Evolutionary conservation across 35 echinoderm and acorn worm genomes (phyloP).

Genomic region (Heliocidaris tuberculata): DNA sequence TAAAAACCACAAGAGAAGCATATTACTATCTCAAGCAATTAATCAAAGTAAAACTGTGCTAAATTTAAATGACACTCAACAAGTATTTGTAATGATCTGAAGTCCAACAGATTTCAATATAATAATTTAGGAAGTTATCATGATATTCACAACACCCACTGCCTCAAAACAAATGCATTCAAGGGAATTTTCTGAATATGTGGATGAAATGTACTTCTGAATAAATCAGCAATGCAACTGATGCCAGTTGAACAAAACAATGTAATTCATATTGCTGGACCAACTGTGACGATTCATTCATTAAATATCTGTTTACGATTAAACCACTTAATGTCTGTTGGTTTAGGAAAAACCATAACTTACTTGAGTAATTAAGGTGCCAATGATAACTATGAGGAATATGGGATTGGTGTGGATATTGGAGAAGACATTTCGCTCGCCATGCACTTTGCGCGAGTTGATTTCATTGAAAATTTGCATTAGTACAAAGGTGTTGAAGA

Average conservation of each 20-base stretch:
- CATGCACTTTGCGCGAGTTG: conserved; percentile 96
- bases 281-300: neutral
- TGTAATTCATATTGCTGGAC: neutral
- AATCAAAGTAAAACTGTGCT: no score
- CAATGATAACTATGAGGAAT: conserved; percentile 84
- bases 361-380: conserved; percentile 88
- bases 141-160: no score
- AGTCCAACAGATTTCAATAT: no score
- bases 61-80: no score
- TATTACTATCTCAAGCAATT: no score
- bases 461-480: conserved; percentile 99
- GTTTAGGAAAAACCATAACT: neutral
- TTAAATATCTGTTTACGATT: neutral
- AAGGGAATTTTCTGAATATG: no score
- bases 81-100: no score
- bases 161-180: no score
- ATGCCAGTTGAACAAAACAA: no score
- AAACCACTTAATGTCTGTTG: neutral
- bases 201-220: no score
- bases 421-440: conserved; percentile 86
- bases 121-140: no score
- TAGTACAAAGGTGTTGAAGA: conserved; percentile 99
- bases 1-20: neutral
- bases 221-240: no score
- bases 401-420: conserved; percentile 84